Conservation (phyloP, 1,140 invertebrate species). For the Carposina sasakii region DNA sequence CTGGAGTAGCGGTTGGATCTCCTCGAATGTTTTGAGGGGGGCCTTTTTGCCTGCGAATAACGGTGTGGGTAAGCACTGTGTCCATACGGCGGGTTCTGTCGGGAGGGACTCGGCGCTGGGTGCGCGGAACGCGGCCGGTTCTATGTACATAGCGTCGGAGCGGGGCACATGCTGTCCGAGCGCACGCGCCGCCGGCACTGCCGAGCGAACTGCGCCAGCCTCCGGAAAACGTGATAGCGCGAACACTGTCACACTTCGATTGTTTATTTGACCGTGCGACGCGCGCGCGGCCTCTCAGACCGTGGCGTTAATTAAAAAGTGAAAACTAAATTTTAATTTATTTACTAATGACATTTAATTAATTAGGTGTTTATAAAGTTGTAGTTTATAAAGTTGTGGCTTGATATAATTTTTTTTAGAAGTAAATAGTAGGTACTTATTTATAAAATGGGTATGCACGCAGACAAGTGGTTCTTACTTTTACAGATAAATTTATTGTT, state of each 20-base stretch:
- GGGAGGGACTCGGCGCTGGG: constrained; percentile 63
- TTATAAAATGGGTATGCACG: too few species aligned
- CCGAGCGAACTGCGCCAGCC: constrained; percentile 58
- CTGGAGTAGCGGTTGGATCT: constrained; percentile 81
- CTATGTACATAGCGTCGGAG: constrained; percentile 65
- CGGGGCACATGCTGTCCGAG: constrained; percentile 65
- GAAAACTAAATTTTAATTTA: constrained; percentile 9
- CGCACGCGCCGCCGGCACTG: constrained; percentile 66
- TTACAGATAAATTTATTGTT: too few species aligned
- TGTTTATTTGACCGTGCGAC: constrained; percentile 55
- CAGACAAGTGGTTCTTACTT: too few species aligned
- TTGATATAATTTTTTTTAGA: too few species aligned
- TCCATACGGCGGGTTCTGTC: constrained; percentile 47
- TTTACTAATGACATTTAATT: neutral
- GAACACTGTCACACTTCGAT: constrained; percentile 54
- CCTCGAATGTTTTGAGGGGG: constrained; percentile 81
- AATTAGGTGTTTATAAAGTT: too few species aligned
- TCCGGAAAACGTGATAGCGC: constrained; percentile 52
- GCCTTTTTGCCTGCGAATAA: constrained; percentile 81
- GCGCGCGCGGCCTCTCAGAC: constrained; percentile 34
- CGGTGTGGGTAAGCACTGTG: constrained; percentile 72
- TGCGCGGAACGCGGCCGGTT: constrained; percentile 65
- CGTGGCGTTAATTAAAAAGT: constrained; percentile 7
- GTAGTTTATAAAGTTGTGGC: too few species aligned
- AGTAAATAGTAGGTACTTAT: too few species aligned